Conservation (phyloP, 2,113 vertebrate species). For the Lota lota region DNA sequence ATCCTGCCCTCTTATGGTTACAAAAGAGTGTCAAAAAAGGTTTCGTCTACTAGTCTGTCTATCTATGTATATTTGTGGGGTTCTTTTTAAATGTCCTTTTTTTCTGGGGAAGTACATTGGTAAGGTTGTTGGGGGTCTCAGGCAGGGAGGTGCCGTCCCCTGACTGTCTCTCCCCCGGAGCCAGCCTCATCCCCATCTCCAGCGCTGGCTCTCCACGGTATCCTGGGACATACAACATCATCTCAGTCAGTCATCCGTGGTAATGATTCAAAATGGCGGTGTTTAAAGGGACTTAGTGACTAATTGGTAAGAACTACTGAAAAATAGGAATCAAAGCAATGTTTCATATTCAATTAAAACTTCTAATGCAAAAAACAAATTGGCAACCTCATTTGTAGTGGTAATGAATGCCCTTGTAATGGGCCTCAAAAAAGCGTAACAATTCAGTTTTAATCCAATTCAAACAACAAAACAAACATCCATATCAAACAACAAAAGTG, state of each 20-base stretch:
- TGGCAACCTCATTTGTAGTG: no score
- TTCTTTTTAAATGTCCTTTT: slow-evolving; percentile 53
- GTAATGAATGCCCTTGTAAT: no score
- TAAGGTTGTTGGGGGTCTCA: slow-evolving; percentile 92
- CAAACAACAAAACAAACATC: no score
- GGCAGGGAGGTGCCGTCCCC: slow-evolving; percentile 94
- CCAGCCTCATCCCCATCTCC: slow-evolving; percentile 82
- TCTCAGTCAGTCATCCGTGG: slow-evolving; percentile 14
- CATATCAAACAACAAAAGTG: no score
- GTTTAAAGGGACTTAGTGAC: no score
- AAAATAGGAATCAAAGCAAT: no score
- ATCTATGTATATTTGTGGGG: slow-evolving; percentile 72
- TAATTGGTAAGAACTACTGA: no score
- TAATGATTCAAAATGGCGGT: no score
- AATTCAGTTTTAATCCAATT: no score
- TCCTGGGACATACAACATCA: slow-evolving; percentile 44
- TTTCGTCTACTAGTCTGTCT: neutral
- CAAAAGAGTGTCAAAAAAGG: neutral
- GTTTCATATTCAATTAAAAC: no score
- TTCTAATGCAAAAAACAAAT: no score
- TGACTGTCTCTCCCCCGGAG: slow-evolving; percentile 92
- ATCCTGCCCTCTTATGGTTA: neutral
- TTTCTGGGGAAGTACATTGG: slow-evolving; percentile 54
- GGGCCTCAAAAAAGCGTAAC: no score
- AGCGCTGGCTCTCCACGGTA: slow-evolving; percentile 72